Base-by-base conservation (phyloP, 2,888 invertebrate species). In the Mesochorus sp. region DNA sequence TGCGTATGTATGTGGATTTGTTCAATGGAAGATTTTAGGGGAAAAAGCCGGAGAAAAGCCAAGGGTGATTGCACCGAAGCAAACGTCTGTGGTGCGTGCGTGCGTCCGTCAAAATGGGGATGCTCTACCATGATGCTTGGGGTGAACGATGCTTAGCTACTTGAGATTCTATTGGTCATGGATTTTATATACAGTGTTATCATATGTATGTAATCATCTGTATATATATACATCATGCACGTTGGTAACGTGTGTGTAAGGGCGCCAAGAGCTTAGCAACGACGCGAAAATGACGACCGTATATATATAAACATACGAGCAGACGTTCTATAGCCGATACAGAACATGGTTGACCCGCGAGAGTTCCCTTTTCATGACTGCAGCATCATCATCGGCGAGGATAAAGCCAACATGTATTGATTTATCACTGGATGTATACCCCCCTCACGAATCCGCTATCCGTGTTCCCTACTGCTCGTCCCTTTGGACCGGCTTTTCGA, bases 1-100 rank as follows among this genome's bases (percentile, higher is more conserved):
- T 83, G 80, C 79, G 75, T 57, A 61, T 76, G 72, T 79, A 66
- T 72, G 77, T 70, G n/a, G n/a, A n/a, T n/a, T n/a, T n/a, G 70
- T 74, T 72, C 74, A 70, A 42, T 76, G 44, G 47, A 55, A 68
- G 34, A 8, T 44, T 68, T 55, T 44, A n/a, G n/a, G n/a, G n/a
- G 31, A 14, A 70, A 39, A 70, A 59, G 37, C 49, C 42, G 19
- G 39, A 53, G 31, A 28, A 31, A 70, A 55, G 68, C 62, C 39
- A 74, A 70, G 78, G 78, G 78, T 66, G 76, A 67, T 31, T 10
- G 31, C 47, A 64, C 49, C 71, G 62, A 68, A 57, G 57, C 79
- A 64, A 72, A 76, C 67, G 75, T 74, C 73, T 76, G 49, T 70
- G 59, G 57, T 34, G 59, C 59, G 70, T 67, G 59, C 61, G 21